phyloP scores from a whole-genome alignment of 2,113 vertebrate species.

The Oncorhynchus clarkii region DNA sequence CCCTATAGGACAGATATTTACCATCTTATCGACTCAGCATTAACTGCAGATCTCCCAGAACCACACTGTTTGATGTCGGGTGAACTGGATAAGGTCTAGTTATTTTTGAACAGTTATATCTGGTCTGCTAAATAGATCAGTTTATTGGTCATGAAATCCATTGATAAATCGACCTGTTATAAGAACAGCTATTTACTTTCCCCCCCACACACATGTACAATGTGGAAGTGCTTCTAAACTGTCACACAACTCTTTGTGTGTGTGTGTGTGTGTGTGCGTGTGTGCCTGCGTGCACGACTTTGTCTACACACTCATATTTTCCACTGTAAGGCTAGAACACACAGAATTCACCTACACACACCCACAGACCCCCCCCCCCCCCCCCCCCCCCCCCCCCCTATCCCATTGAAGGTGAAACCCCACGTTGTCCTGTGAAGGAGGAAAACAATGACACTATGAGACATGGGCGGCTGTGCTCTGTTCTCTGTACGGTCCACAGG shows the following conservation, averaged over 20 bases:
- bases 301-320: no score
- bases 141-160: conserved; percentile 1
- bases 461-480: no score
- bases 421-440: no score
- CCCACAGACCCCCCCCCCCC: no score
- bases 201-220: no score
- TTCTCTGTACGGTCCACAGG: background rate
- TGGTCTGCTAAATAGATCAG: conserved; percentile 1
- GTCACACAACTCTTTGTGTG: background rate
- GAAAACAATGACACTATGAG: no score
- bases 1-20: no score
- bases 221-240: background rate
- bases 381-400: no score
- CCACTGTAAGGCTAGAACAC: no score
- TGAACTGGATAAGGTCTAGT: conserved; percentile 11
- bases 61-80: background rate
- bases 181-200: conserved; percentile 7
- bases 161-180: conserved; percentile 1
- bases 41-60: conserved; percentile 52
- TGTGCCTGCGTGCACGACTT: no score
- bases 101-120: conserved; percentile 14
- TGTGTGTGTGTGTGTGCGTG: background rate
- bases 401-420: no score
- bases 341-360: no score
- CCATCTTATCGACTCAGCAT: conserved; percentile 55